These are phyloP conservation scores for Aphelenchoides besseyi DNA, from an alignment of 1,140 invertebrate species.

Conservation along the genomic window DNA sequence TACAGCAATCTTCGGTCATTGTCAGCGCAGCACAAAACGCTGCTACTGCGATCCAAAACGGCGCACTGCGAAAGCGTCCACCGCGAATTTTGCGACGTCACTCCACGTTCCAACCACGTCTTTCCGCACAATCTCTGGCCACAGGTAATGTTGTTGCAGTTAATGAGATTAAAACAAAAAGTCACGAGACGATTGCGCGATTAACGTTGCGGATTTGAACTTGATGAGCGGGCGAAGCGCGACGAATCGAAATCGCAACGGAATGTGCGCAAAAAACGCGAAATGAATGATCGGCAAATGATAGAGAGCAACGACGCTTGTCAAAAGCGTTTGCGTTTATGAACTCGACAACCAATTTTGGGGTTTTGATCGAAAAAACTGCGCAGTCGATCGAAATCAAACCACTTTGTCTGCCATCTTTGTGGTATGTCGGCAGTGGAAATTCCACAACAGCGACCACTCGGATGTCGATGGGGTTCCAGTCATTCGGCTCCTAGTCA, in stretches of 20 bases:
- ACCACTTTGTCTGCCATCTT: neutral
- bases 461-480: neutral
- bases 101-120: conserved; percentile 41
- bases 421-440: too few species aligned
- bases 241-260: neutral
- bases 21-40: neutral
- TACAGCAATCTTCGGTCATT: conserved; percentile 9
- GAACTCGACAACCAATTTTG: neutral
- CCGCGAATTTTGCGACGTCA: conserved; percentile 37
- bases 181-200: neutral
- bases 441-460: neutral
- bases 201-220: neutral
- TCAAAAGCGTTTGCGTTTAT: conserved; percentile 1
- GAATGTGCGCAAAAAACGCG: neutral
- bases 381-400: too few species aligned
- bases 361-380: neutral
- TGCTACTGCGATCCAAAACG: neutral
- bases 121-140: neutral
- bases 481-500: neutral
- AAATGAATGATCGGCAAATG: neutral
- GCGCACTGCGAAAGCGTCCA: conserved; percentile 9
- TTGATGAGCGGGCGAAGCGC: neutral
- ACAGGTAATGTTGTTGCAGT: neutral
- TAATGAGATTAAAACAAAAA: neutral
- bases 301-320: neutral